Evolutionary conservation across 2,888 invertebrate genomes (phyloP), one percentile per base, ranked within the genome.

Genomic region (Hirtodrosophila histrioides): DNA sequence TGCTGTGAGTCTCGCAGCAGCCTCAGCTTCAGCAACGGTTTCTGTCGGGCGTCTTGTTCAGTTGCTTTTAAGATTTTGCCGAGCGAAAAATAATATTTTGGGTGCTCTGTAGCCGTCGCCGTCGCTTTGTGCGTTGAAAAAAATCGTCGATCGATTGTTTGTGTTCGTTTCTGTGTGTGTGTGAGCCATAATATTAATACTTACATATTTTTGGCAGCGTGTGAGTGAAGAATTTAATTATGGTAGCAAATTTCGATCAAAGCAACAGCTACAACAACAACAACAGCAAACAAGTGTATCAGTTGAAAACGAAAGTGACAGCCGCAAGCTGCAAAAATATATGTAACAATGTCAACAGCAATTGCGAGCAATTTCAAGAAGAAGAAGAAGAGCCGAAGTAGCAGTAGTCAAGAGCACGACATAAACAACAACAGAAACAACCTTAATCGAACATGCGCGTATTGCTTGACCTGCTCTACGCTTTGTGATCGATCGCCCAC

Each of bases 11-110:
- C 44, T 58, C 44, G 41, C 17, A 12, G 56, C 63, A 49, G 73
- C 55, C 60, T 53, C 71, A 84, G 84, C 86, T 73, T 83, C 86
- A 75, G 75, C 65, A 69, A 66, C 74, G 63, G 75, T 84, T 83
- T 81, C 62, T 50, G 67, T 66, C 69, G 71, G 54, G 53, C 71
- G 67, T 80, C 83, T 82, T 76, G 87, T 86, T 85, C 87, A 85
- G 85, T 85, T 87, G 88, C 78, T 83, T 82, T 78, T 67, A 86
- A 88, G 88, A 89, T 89, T 89, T 89, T 86, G 90, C 89, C 81
- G 88, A 89, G 85, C 87, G 83, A 82, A 85, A 85, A 89, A 88
- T 84, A 75, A 72, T 61, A 57, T 67, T 69, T 80, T 64, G 27
- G 69, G 60, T 75, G 75, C 61, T 62, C 55, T 50, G 63, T 58